Base-by-base conservation (phyloP, 2,888 invertebrate genomes). In the Anaspis maculata region DNA sequence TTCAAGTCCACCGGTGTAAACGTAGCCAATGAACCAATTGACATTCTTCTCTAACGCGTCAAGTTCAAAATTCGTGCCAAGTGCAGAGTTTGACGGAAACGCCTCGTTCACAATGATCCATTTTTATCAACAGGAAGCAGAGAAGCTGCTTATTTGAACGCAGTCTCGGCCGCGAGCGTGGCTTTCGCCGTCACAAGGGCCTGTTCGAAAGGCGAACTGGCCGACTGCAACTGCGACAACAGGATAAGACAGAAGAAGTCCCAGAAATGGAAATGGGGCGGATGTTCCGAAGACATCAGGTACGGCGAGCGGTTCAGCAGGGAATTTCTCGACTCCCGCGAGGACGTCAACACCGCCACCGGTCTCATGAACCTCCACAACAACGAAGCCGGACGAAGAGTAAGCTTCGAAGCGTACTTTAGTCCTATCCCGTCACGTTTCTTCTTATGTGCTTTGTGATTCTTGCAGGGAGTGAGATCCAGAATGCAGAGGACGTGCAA, bases 301-400 rank as follows among this genome's bases (percentile, higher is more conserved):
- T 90, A 83, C 49, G 90, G 90, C 3, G 83, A 86, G 55, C 78
- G 77, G 59, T 87, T 88, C 62, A 87, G 89, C 55, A 77, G 82
- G 50, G 84, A 89, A 45, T 91, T 91, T 65, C 79, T 88, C 21
- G 91, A 92, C 56, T 75, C 84, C 1, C 77, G 76, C 49, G 90
- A 91, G 67, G 79, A 81, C 51, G 72, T 73, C 31, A 74, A 75
- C 34, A 74, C 78, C 11, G 79, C 84, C 15, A 75, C 77, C 30
- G 85, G 86, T 1, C 69, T 91, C 29, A 88, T 92, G 82, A 91
- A 91, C 63, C 70, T 89, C 19, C 92, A 92, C 66, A 92, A 92
- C 62, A 91, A 90, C 57, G 89, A 90, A 58, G 92, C 90, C 36
- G 92, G 92, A 34, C 70, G 92, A 64, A 73, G 89, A 70, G 87